Base-by-base conservation (phyloP, 2,888 invertebrate genomes). In the Perizoma affinitatum region DNA sequence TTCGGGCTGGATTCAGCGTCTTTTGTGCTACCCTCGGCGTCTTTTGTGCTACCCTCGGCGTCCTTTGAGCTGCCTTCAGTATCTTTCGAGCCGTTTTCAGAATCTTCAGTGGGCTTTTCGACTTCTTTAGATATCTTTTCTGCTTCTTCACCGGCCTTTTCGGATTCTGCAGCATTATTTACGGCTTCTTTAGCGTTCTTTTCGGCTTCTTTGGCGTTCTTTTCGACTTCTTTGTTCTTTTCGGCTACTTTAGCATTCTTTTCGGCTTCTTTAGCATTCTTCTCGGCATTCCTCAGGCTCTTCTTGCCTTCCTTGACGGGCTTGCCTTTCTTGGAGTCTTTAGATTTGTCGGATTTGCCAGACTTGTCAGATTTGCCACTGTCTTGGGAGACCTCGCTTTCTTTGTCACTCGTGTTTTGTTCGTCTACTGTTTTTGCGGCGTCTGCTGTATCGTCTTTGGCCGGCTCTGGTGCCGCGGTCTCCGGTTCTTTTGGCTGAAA, bases 401-500 rank as follows among this genome's bases (percentile, higher is more conserved):
- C 55, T 50, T 56, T 66, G 6, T 47, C 52, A 6, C 49, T 55
- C 8, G 54, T 33, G 6, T 33, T 1, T 44, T 38, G 38, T 6
- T 51, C 62, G 2, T 43, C 48, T 3, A 41, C 3, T n/a, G 56
- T 50, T 6, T 46, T 44, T 0, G 50, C 42, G 0, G 46, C 11
- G 38, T 66, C 63, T 1, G 54, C 48, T 62, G 58, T 64, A 22
- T 51, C 58, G 11, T 62, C 62, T 44, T 58, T 53, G 9, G 61
- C 59, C 6, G 35, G n/a, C n/a, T n/a, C 61, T 4, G 54, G 5
- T 6, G 46, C 33, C 0, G 57, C 6, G 1, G 6, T 34, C 1
- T 67, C 67, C 6, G 61, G 6, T 53, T 66, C 65, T 43, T 62
- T 65, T 33, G 46, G 35, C 68, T 69, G 57, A 51, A 58, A 10